These are phyloP conservation scores for Mycteria americana DNA, from an alignment of 2,797 vertebrate species.

Conservation along the genomic window DNA sequence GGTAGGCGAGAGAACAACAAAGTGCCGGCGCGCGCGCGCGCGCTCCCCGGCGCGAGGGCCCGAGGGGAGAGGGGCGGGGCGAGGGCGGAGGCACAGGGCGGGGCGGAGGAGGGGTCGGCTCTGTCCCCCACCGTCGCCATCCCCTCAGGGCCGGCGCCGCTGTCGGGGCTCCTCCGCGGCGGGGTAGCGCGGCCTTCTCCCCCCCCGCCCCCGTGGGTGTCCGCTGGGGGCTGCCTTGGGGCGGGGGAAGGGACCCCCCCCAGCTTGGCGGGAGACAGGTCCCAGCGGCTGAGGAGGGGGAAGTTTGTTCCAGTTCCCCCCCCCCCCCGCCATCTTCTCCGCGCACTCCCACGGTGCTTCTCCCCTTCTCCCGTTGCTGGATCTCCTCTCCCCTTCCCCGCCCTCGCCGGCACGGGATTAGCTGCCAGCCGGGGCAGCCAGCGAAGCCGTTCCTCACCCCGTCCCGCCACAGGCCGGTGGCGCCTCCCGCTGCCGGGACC, in stretches of 20 bases:
- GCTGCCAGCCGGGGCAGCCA: background rate
- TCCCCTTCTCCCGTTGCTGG: too few species aligned
- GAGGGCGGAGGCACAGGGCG: background rate
- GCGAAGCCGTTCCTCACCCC: background rate
- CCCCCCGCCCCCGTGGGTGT: background rate
- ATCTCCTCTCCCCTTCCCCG: too few species aligned
- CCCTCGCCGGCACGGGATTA: too few species aligned
- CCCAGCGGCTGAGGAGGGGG: too few species aligned
- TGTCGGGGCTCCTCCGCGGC: background rate
- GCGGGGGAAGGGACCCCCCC: too few species aligned
- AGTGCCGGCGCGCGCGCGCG: background rate
- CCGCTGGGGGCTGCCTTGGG: background rate
- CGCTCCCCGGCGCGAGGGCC: too few species aligned
- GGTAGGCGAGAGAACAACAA: background rate
- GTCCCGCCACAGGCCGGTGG: background rate
- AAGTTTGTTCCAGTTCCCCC: background rate
- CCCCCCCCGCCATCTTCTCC: background rate
- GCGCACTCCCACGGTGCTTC: too few species aligned
- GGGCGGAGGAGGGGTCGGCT: background rate
- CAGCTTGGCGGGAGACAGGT: background rate
- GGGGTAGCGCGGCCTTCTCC: background rate
- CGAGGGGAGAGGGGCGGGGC: background rate
- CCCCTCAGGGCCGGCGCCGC: too few species aligned
- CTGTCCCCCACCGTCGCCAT: rapidly evolving
- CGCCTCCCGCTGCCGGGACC: background rate